phyloP scores from a whole-genome alignment of 2,888 invertebrate species.

The Brenthis ino region DNA sequence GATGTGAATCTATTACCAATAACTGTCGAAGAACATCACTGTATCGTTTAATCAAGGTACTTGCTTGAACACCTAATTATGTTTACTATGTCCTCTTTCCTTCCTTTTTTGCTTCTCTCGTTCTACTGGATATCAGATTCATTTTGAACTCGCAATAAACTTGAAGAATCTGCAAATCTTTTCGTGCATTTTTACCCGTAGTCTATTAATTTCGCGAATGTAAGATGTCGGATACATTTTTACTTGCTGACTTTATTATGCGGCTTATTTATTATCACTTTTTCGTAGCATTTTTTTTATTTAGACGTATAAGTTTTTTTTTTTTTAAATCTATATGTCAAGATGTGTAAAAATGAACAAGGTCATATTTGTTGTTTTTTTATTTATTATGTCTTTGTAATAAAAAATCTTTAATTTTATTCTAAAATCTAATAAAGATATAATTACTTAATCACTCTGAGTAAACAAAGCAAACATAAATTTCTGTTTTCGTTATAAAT shows the following conservation, averaged over 20 bases:
- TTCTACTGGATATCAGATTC: constrained; percentile 48
- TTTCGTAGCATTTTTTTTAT: constrained; percentile 12
- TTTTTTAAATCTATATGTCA: too few relatives aligned
- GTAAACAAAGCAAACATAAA: constrained; percentile 8
- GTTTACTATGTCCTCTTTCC: constrained; percentile 62
- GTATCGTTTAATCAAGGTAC: constrained; percentile 65
- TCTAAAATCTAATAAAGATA: not conserved
- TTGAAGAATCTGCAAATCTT: constrained; percentile 38
- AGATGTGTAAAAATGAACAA: too few relatives aligned
- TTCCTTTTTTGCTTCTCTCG: constrained; percentile 51
- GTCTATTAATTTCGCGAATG: constrained; percentile 35
- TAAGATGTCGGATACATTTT: constrained; percentile 27
- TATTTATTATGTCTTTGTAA: not conserved
- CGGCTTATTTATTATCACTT: constrained; percentile 12
- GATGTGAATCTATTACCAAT: constrained; percentile 37
- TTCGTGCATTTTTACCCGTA: constrained; percentile 34
- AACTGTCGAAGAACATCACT: constrained; percentile 42
- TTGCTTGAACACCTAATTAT: constrained; percentile 62
- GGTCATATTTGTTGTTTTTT: too few relatives aligned
- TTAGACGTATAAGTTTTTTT: constrained; percentile 1
- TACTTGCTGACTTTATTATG: constrained; percentile 21
- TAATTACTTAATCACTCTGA: constrained; percentile 18
- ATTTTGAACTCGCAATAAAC: constrained; percentile 42
- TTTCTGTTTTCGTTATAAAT: constrained; percentile 22
- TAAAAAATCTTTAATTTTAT: not conserved